Percentiles rank a stretch among this genome's conserved stretches.
phyloP scores from a whole-genome alignment of 2,888 invertebrate genomes.

The Panorpa germanica region DNA sequence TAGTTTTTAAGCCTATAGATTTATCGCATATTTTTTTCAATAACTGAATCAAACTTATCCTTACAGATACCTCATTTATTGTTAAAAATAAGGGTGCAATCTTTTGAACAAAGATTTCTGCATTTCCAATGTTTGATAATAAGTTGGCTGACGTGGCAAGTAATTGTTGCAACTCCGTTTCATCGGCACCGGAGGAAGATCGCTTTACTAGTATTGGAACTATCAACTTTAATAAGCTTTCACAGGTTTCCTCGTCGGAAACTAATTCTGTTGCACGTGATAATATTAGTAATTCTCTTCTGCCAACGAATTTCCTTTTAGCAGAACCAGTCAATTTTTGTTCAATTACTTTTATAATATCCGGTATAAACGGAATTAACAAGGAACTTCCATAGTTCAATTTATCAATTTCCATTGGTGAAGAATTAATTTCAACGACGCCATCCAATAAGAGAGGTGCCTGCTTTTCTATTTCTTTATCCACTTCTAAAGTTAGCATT shows the following conservation, averaged over 20 bases:
- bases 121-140: conserved; percentile 42
- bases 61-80: conserved; percentile 39
- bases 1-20: conserved; percentile 14
- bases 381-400: conserved; percentile 56
- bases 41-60: conserved; percentile 47
- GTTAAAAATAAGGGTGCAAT: conserved; percentile 54
- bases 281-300: conserved; percentile 51
- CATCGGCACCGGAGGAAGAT: conserved; percentile 35
- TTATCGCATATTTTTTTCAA: conserved; percentile 36
- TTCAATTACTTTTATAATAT: conserved; percentile 50
- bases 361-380: conserved; percentile 50
- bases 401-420: conserved; percentile 20
- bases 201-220: conserved; percentile 52
- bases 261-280: conserved; percentile 60
- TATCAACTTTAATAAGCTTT: conserved; percentile 45
- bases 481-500: conserved; percentile 42
- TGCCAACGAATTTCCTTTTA: conserved; percentile 35
- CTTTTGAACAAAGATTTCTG: conserved; percentile 44
- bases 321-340: conserved; percentile 38
- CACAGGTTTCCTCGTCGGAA: conserved; percentile 43
- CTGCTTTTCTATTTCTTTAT: conserved; percentile 30
- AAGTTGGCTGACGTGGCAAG: conserved; percentile 57
- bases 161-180: conserved; percentile 49
- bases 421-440: conserved; percentile 22
- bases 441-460: conserved; percentile 15